Percentiles rank a stretch among this genome's conserved stretches.
Evolutionary conservation across 2,888 invertebrate genomes (phyloP).

Genomic region (Glaucopsyche alexis): DNA sequence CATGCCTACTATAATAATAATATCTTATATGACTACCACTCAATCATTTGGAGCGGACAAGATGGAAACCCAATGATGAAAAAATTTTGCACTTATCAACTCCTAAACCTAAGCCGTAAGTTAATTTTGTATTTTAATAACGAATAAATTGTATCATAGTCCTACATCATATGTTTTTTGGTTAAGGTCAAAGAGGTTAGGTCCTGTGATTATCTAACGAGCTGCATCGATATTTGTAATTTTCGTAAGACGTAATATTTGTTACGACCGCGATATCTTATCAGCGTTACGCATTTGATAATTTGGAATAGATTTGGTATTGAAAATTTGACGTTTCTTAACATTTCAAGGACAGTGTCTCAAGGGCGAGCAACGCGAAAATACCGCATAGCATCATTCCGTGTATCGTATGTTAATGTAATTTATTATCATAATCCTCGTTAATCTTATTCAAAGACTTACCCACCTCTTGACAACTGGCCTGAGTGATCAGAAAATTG

Average conservation of each 20-base stretch:
- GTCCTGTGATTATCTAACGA: conserved; percentile 58
- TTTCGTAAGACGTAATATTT: conserved; percentile 2
- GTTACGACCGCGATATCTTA: conserved; percentile 6
- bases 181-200: conserved; percentile 65
- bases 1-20: conserved; percentile 39
- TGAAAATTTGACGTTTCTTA: conserved; percentile 52
- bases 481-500: conserved; percentile 81
- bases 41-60: conserved; percentile 50
- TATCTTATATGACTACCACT: conserved; percentile 47
- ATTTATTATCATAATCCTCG: not conserved
- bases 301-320: conserved; percentile 23
- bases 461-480: conserved; percentile 89
- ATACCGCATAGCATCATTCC: conserved; percentile 40
- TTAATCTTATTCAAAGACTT: conserved; percentile 68
- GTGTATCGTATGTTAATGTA: conserved; percentile 32
- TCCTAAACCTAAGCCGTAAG: conserved; percentile 31
- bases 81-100: conserved; percentile 3
- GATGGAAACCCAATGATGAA: not conserved
- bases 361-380: conserved; percentile 56
- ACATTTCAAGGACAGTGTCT: conserved; percentile 68
- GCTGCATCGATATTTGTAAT: conserved; percentile 30
- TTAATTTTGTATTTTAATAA: conserved; percentile 28
- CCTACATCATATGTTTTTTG: conserved; percentile 23
- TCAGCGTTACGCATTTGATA: conserved; percentile 14
- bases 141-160: not conserved